Conservation (phyloP, 2,113 vertebrate genomes). For the Emydura subglobosa region DNA sequence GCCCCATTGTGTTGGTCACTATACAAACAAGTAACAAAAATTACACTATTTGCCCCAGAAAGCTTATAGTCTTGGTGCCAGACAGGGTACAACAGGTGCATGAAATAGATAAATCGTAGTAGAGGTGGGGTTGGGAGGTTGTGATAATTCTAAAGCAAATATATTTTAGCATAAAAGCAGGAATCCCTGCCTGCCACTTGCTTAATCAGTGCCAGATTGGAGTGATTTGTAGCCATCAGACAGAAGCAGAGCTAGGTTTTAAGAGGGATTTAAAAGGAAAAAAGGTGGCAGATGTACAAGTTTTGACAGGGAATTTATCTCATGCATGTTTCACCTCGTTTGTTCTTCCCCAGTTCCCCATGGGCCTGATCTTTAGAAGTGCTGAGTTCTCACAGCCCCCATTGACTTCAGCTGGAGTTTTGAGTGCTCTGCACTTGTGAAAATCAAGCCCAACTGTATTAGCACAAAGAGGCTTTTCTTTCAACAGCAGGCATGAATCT, state of each 20-base stretch:
- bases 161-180: constrained; percentile 60
- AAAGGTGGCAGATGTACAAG: constrained; percentile 71
- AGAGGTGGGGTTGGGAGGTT: constrained; percentile 6
- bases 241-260: constrained; percentile 72
- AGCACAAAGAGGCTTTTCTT: constrained; percentile 67
- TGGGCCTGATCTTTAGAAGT: constrained; percentile 67
- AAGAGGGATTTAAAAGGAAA: constrained; percentile 72
- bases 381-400: constrained; percentile 71
- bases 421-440: constrained; percentile 64
- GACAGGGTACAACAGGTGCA: not conserved
- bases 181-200: constrained; percentile 63
- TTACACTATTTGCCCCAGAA: not conserved
- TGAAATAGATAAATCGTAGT: constrained; percentile 28
- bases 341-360: constrained; percentile 63
- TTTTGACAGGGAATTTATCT: constrained; percentile 72
- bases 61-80: not conserved
- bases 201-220: constrained; percentile 69
- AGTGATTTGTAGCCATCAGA: constrained; percentile 73
- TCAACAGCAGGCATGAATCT: constrained; percentile 47
- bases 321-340: constrained; percentile 70
- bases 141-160: constrained; percentile 51
- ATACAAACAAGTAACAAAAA: not conserved
- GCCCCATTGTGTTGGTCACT: not conserved
- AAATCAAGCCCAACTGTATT: constrained; percentile 71
- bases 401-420: constrained; percentile 72